phyloP scores from a whole-genome alignment of 2,797 vertebrate genomes.

The Silurus aristotelis region DNA sequence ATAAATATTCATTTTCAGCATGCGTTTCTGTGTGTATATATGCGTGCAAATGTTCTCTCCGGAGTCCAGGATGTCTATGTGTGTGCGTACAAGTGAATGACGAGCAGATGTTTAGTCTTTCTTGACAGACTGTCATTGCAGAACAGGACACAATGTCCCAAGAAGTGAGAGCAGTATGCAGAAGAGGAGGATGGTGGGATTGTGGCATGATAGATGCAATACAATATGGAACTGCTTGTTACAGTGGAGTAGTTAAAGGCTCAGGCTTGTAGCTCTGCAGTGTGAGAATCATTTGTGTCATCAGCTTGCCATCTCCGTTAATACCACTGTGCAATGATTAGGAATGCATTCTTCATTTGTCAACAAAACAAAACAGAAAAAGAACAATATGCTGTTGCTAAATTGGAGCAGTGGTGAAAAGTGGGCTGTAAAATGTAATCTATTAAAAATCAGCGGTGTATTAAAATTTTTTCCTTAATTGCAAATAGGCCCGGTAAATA shows the following conservation, averaged over 20 bases:
- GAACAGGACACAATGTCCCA: slow-evolving; percentile 37
- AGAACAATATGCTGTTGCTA: background rate
- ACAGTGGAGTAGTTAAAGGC: background rate
- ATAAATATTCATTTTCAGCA: background rate
- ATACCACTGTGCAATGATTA: background rate
- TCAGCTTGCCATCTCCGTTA: background rate
- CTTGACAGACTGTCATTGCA: slow-evolving; percentile 51
- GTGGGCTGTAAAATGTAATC: background rate
- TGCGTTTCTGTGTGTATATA: background rate
- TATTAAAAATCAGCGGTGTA: background rate
- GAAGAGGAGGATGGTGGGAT: slow-evolving; percentile 22
- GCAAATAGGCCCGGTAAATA: slow-evolving; percentile 26
- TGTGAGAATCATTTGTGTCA: background rate
- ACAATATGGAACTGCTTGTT: background rate
- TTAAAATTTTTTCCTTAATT: background rate
- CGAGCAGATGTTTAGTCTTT: slow-evolving; percentile 53
- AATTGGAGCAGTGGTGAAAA: background rate
- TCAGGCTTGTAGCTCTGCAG: background rate
- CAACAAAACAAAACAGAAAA: background rate
- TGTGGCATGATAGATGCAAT: background rate
- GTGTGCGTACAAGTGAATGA: slow-evolving; percentile 15
- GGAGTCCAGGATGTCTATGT: slow-evolving; percentile 16
- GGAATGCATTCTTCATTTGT: background rate
- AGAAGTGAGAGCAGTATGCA: slow-evolving; percentile 16
- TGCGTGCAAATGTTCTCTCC: background rate